Percentiles rank a stretch among this genome's conserved stretches.
Conservation (phyloP, 1,140 invertebrate genomes). For the Drosophila rufa region DNA sequence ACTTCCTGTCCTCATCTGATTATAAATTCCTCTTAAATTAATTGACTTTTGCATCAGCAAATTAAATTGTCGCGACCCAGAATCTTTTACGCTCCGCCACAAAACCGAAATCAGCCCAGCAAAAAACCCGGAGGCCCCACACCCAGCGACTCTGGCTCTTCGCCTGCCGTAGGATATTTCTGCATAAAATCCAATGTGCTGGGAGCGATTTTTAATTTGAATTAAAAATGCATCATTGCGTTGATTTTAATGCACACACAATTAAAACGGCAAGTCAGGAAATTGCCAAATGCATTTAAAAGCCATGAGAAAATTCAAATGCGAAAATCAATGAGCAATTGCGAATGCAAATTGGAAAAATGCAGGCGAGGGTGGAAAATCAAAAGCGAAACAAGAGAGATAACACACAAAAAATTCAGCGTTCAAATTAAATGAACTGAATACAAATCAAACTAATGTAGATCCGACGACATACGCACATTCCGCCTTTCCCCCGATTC, state of each 20-base stretch:
- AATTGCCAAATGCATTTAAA: constrained; percentile 80
- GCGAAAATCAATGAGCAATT: constrained; percentile 79
- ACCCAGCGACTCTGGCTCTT: constrained; percentile 11
- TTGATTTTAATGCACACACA: constrained; percentile 76
- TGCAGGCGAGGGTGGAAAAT: constrained; percentile 5
- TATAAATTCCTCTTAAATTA: constrained; percentile 47
- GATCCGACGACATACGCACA: constrained; percentile 48
- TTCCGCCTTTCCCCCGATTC: neutral
- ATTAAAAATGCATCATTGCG: constrained; percentile 78
- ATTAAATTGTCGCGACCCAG: constrained; percentile 48
- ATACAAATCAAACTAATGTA: constrained; percentile 70
- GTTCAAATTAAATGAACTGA: constrained; percentile 57
- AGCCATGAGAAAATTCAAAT: constrained; percentile 66
- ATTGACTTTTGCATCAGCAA: constrained; percentile 51
- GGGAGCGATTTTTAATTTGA: constrained; percentile 72
- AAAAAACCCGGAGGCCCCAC: neutral
- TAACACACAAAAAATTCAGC: constrained; percentile 28
- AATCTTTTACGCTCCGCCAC: constrained; percentile 42
- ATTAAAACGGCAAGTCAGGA: constrained; percentile 80
- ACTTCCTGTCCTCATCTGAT: constrained; percentile 27
- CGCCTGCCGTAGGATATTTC: constrained; percentile 34
- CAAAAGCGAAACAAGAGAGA: constrained; percentile 12
- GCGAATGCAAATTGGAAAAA: constrained; percentile 67
- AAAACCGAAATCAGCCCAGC: constrained; percentile 27
- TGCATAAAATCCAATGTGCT: constrained; percentile 40